Conservation (phyloP, 2,888 invertebrate genomes). For the Apamea crenata region DNA sequence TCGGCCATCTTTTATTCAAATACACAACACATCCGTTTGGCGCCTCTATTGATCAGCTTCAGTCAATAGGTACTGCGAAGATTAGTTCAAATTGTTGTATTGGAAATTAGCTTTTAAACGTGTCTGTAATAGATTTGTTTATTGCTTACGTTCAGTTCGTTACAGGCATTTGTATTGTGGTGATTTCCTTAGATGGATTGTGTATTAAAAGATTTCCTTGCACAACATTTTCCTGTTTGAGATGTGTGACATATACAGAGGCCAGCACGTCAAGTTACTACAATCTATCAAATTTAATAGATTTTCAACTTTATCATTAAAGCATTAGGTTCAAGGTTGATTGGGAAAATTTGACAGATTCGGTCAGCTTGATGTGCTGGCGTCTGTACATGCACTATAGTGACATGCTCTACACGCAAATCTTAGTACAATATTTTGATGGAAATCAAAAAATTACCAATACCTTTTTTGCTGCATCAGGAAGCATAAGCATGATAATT, state of each 20-base stretch:
- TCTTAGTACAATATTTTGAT: neutral
- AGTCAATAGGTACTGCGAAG: conserved; percentile 66
- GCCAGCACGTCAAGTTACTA: no score
- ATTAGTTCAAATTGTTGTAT: conserved; percentile 48
- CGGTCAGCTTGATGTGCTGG: no score
- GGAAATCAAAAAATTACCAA: neutral
- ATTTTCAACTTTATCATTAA: no score
- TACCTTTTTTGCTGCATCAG: neutral
- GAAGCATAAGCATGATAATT: neutral
- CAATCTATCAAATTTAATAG: no score
- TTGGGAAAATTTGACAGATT: no score
- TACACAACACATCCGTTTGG: conserved; percentile 80
- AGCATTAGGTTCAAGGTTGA: no score
- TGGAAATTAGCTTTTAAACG: conserved; percentile 38
- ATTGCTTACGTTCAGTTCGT: conserved; percentile 13
- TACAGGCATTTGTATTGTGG: conserved; percentile 15
- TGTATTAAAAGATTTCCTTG: conserved; percentile 24
- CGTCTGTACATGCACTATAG: no score
- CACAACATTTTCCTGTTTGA: conserved; percentile 23
- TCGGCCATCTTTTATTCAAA: conserved; percentile 81
- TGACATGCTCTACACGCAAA: neutral
- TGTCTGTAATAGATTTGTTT: conserved; percentile 26
- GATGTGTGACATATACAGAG: neutral
- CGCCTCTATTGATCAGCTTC: conserved; percentile 74
- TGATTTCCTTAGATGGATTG: conserved; percentile 30